These are phyloP conservation scores for Scleropages formosus DNA, from an alignment of 2,797 vertebrate genomes.

Conservation along the genomic window DNA sequence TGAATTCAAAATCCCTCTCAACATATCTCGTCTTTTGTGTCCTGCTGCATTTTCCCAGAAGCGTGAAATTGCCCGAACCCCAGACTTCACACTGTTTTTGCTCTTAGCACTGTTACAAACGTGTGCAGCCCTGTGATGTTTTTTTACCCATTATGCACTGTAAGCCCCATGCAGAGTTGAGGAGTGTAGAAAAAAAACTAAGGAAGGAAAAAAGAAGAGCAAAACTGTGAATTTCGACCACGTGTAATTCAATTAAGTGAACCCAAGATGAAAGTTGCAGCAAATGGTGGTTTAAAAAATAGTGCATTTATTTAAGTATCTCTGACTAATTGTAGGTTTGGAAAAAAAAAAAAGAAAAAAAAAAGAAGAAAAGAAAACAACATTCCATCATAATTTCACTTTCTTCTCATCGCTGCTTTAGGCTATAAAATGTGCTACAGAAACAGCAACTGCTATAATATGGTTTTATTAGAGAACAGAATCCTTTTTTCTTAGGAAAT, in stretches of 20 bases:
- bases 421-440: too few species aligned
- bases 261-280: neutral
- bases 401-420: too few species aligned
- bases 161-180: neutral
- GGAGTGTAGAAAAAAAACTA: neutral
- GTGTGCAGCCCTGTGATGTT: neutral
- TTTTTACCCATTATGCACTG: conserved; percentile 14
- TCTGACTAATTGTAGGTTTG: neutral
- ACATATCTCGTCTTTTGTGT: neutral
- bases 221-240: conserved; percentile 1
- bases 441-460: too few species aligned
- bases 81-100: conserved; percentile 17
- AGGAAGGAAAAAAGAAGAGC: neutral
- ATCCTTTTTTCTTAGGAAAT: too few species aligned
- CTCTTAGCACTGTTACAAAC: conserved; percentile 12
- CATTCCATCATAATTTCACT: neutral
- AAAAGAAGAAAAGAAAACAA: neutral
- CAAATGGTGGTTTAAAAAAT: neutral
- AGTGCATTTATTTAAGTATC: too few species aligned
- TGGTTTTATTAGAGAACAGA: too few species aligned
- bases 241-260: conserved; percentile 6
- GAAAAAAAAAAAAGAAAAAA: neutral
- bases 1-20: neutral
- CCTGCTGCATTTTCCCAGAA: conserved; percentile 24
- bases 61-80: conserved; percentile 27